phyloP scores from a whole-genome alignment of 2,888 invertebrate species.

The Cantharis lateralis region DNA sequence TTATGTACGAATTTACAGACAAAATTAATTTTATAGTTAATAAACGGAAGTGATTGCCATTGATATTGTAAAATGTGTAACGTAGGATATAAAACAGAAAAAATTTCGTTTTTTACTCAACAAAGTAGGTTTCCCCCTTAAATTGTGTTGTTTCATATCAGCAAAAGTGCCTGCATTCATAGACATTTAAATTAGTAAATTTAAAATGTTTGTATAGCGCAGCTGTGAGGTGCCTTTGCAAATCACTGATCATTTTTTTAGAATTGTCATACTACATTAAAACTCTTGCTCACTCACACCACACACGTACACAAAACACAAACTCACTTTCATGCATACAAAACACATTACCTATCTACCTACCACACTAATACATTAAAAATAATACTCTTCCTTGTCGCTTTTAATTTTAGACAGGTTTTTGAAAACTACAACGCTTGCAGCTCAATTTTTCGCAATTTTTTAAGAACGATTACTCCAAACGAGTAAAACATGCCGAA shows the following conservation, averaged over 20 bases:
- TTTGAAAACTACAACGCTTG: neutral
- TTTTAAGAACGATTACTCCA: neutral
- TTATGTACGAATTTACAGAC: neutral
- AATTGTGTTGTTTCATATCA: constrained; percentile 31
- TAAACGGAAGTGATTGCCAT: neutral
- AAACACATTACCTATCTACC: neutral
- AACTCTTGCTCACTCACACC: neutral
- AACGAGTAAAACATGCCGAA: neutral
- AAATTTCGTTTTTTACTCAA: neutral
- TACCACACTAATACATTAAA: neutral
- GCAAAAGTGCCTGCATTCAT: constrained; percentile 33
- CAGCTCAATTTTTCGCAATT: neutral
- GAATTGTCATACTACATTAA: neutral
- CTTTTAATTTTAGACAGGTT: neutral
- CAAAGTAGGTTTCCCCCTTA: neutral
- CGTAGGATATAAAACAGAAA: neutral
- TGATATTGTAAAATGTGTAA: neutral
- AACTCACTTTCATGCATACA: neutral
- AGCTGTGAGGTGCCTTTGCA: constrained; percentile 39
- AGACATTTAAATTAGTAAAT: constrained; percentile 18
- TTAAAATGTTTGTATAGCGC: constrained; percentile 23
- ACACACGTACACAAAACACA: neutral
- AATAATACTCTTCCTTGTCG: neutral
- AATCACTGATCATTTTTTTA: constrained; percentile 20
- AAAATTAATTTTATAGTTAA: neutral